phyloP scores from a whole-genome alignment of 2,113 vertebrate genomes.

The Cryptotis parvus region DNA sequence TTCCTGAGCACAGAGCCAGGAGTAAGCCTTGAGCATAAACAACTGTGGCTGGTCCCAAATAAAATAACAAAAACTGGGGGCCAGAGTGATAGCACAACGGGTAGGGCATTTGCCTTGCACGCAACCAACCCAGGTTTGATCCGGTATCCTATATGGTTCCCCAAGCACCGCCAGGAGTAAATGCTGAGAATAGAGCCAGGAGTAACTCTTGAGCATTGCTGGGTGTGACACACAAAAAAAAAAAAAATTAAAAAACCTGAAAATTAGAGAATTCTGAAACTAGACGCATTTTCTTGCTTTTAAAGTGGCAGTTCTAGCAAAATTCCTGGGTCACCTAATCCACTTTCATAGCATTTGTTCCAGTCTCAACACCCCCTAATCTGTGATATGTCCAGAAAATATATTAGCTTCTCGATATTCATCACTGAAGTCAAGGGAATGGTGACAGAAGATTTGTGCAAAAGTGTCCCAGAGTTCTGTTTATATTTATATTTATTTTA shows the following conservation, averaged over 20 bases:
- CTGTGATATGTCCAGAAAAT: background rate
- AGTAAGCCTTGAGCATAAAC: too few species aligned
- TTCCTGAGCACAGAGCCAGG: too few species aligned
- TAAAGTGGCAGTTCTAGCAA: background rate
- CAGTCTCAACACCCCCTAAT: background rate
- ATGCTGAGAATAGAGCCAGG: too few species aligned
- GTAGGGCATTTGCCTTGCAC: too few species aligned
- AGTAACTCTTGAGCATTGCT: too few species aligned
- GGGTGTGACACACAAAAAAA: too few species aligned
- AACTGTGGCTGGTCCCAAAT: too few species aligned
- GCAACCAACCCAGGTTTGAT: too few species aligned
- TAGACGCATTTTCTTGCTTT: background rate
- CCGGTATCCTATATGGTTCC: too few species aligned
- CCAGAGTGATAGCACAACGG: too few species aligned
- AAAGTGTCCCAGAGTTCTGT: background rate
- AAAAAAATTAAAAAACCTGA: background rate
- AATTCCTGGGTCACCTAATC: background rate
- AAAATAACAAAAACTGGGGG: too few species aligned
- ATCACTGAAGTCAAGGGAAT: background rate
- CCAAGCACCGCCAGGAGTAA: too few species aligned
- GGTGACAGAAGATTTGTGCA: background rate
- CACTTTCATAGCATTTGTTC: background rate
- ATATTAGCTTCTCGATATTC: background rate
- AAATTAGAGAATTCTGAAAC: background rate
- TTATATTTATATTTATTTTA: background rate